Evolutionary conservation across 1,140 invertebrate genomes (phyloP), one percentile per base, ranked within the genome.

Genomic region (Choristoneura fumiferana): DNA sequence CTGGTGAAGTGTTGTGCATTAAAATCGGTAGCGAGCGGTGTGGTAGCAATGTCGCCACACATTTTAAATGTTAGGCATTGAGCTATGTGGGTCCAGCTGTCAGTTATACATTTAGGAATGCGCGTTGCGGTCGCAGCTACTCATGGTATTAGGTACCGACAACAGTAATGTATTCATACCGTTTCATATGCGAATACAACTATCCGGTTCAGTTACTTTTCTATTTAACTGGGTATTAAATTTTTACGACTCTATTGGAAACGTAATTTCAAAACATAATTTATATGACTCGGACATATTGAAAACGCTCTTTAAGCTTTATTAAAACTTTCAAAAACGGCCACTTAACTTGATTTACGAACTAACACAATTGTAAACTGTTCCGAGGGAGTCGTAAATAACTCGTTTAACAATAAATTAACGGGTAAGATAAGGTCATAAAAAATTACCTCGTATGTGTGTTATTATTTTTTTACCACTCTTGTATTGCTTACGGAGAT

Each of bases 1-100:
- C 58, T 73, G n/a, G 67, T 34, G 54, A 70, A 63, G 73, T 68
- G 63, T 64, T 65, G 69, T 63, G 79, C 65, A 78, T 78, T 73
- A 67, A 71, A 84, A 78, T 72, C 58, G 67, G 52, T 57, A 53
- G 67, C 76, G 65, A 72, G 60, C 55, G 55, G 60, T 66, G 72
- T 57, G 63, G 64, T 71, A 63, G 58, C 53, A 15, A 69, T 57
- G 53, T 49, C 54, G 69, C 53, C 61, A 33, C 65, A 69, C 67
- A 73, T 74, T 67, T 63, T 67, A 69, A 78, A 62, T 63, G 70
- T 69, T 59, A n/a, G 43, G 43, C 22, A 29, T 57, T 56, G 49
- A 65, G 34, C 60, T 66, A 63, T 69, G 60, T 67, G 37, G 65
- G 65, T 58, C 67, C 33, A 36, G 22, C 35, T 43, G 57, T 49